Conservation (phyloP, 1,140 invertebrate species). For the Heterodera schachtii region DNA sequence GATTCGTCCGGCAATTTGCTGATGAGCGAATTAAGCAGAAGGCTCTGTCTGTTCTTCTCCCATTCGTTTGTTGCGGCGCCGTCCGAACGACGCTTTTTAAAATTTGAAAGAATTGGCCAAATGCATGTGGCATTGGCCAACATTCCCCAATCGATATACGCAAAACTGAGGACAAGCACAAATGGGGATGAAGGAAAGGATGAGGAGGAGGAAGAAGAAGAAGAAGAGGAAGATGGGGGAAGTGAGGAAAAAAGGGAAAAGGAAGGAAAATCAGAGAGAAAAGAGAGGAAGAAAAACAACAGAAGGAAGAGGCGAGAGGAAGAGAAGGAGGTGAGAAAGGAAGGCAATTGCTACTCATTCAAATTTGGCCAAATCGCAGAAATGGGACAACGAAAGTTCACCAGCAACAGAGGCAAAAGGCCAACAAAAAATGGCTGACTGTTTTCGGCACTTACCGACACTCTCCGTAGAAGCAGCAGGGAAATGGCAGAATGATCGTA, state of each 20-base stretch:
- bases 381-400: too few species aligned
- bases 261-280: background rate
- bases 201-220: background rate
- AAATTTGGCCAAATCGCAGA: too few species aligned
- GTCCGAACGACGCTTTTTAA: background rate
- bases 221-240: background rate
- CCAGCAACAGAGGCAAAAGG: too few species aligned
- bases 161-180: background rate
- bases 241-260: background rate
- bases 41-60: background rate
- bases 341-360: background rate
- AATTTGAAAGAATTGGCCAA: conserved; percentile 10
- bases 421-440: too few species aligned
- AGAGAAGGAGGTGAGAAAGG: background rate
- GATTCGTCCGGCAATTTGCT: conserved; percentile 12
- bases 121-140: background rate
- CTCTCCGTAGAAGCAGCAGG: too few species aligned
- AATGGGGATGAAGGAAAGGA: background rate
- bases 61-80: conserved; percentile 10
- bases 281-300: background rate
- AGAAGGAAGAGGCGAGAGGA: background rate
- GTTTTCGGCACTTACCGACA: too few species aligned
- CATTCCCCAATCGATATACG: conserved; percentile 10
- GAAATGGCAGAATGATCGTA: background rate
- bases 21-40: background rate